Percentiles rank a stretch among this genome's conserved stretches.
phyloP scores from a whole-genome alignment of 2,797 vertebrate species.

The Danio choprae region DNA sequence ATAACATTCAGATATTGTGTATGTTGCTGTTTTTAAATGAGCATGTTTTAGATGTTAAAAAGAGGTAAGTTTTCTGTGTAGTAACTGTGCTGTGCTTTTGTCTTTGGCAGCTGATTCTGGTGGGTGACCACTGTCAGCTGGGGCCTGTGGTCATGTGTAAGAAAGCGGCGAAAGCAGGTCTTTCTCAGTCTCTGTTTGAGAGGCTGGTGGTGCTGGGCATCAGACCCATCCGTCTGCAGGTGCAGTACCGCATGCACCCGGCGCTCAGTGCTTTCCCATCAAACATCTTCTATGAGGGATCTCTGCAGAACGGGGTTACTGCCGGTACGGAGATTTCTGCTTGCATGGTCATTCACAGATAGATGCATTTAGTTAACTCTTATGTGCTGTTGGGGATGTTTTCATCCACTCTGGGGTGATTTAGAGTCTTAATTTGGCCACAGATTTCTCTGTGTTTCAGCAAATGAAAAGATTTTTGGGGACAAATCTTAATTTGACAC shows the following conservation, averaged over 20 bases:
- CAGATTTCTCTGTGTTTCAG: too few relatives aligned
- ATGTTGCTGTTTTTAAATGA: too few relatives aligned
- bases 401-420: too few relatives aligned
- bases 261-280: slow-evolving; percentile 98
- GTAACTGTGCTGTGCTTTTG: neutral
- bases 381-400: too few relatives aligned
- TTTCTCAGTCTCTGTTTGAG: slow-evolving; percentile 96
- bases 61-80: neutral
- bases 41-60: too few relatives aligned
- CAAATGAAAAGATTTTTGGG: too few relatives aligned
- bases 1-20: too few relatives aligned
- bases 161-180: slow-evolving; percentile 95
- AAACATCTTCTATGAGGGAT: slow-evolving; percentile 99
- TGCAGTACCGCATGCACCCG: slow-evolving; percentile 99
- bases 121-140: slow-evolving; percentile 98
- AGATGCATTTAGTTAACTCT: neutral
- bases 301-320: slow-evolving; percentile 96
- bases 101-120: slow-evolving; percentile 88
- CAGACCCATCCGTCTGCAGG: slow-evolving; percentile 95
- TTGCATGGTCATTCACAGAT: neutral
- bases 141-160: slow-evolving; percentile 99
- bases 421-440: too few relatives aligned
- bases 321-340: slow-evolving; percentile 78
- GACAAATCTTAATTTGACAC: too few relatives aligned
- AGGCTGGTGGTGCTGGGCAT: slow-evolving; percentile 97